Evolutionary conservation across 1,140 invertebrate species (phyloP).

Genomic region (Drepana arcuata): DNA sequence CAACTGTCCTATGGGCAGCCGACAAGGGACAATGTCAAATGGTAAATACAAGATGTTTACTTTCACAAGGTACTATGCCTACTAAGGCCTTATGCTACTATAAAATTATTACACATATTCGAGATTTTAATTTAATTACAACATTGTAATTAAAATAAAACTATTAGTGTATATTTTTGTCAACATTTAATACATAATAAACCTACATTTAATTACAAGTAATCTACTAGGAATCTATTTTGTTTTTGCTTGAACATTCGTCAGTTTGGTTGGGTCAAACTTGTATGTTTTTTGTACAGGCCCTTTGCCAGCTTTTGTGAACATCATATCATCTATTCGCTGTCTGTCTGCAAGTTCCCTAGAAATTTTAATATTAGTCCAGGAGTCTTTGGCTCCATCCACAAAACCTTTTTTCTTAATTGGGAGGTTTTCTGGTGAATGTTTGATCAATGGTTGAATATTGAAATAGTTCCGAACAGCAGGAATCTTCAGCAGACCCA

Average conservation of each 20-base stretch:
- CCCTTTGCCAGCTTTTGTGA: slow-evolving; percentile 87
- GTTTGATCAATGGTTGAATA: slow-evolving; percentile 78
- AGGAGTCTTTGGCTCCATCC: slow-evolving; percentile 85
- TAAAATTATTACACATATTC: too few relatives aligned
- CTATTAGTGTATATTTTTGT: slow-evolving; percentile 4
- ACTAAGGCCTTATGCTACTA: too few relatives aligned
- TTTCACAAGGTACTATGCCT: too few relatives aligned
- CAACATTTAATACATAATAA: slow-evolving; percentile 16
- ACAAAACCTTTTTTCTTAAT: slow-evolving; percentile 84
- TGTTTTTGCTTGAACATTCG: slow-evolving; percentile 56
- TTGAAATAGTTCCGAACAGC: slow-evolving; percentile 83
- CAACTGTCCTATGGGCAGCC: too few relatives aligned
- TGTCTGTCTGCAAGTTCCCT: slow-evolving; percentile 83
- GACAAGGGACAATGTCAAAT: too few relatives aligned
- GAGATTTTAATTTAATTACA: too few relatives aligned
- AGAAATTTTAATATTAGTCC: slow-evolving; percentile 87
- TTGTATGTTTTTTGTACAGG: slow-evolving; percentile 90
- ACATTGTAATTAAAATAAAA: too few relatives aligned
- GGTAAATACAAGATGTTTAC: too few relatives aligned
- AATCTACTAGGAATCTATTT: slow-evolving; percentile 29
- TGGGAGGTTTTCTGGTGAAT: slow-evolving; percentile 73
- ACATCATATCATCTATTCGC: slow-evolving; percentile 82
- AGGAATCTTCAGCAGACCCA: slow-evolving; percentile 83
- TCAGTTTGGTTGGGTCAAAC: slow-evolving; percentile 83
- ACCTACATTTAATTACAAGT: slow-evolving; percentile 15